Conservation (phyloP, 2,797 vertebrate species). For the Pitangus sulphuratus region DNA sequence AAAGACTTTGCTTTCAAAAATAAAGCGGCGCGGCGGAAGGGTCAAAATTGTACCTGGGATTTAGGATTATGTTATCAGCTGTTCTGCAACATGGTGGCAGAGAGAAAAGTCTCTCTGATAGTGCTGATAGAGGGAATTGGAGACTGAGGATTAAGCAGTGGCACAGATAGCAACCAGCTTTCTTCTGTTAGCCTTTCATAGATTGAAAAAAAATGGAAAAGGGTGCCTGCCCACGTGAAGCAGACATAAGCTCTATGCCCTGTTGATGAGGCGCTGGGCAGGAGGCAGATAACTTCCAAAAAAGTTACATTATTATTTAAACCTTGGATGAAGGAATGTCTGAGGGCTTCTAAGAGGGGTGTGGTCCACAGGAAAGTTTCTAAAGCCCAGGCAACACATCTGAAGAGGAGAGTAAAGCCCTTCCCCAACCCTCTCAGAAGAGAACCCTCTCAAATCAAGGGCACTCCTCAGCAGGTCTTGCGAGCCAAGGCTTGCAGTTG, state of each 20-base stretch:
- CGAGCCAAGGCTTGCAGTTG: background rate
- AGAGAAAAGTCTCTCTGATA: slow-evolving; percentile 55
- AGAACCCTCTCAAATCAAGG: background rate
- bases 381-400: background rate
- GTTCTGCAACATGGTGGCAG: slow-evolving; percentile 62
- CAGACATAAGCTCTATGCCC: background rate
- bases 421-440: background rate
- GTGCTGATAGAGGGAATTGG: slow-evolving; percentile 46
- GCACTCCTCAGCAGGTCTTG: rapidly evolving
- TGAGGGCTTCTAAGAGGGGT: background rate
- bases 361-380: background rate
- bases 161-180: slow-evolving; percentile 45
- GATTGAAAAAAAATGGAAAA: background rate
- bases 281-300: background rate
- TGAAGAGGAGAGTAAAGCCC: background rate
- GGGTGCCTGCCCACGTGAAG: background rate
- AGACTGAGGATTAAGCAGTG: slow-evolving; percentile 60
- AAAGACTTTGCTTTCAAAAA: slow-evolving; percentile 51
- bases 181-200: slow-evolving; percentile 41
- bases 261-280: background rate
- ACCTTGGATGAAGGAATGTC: background rate
- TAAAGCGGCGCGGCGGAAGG: background rate
- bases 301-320: background rate
- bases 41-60: slow-evolving; percentile 62
- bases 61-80: slow-evolving; percentile 73